phyloP scores from a whole-genome alignment of 1,140 invertebrate genomes.

The Cardiocondyla obscurior region DNA sequence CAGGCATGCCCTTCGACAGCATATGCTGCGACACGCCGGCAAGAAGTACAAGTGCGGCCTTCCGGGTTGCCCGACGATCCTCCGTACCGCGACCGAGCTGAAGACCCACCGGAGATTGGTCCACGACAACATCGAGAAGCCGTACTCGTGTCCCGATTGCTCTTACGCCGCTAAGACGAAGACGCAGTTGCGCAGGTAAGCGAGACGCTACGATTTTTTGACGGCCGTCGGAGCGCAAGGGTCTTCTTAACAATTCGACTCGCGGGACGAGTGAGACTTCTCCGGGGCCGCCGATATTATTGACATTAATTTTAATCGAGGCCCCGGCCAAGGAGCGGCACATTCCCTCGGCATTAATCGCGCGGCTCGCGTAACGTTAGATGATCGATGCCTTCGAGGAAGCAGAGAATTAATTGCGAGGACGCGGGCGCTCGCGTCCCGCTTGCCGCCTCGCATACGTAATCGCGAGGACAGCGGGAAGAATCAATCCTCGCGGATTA shows the following conservation, averaged over 20 bases:
- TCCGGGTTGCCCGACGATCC: slow-evolving; percentile 84
- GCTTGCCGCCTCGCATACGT: slow-evolving; percentile 47
- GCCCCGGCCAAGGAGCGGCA: slow-evolving; percentile 68
- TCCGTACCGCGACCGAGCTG: slow-evolving; percentile 85
- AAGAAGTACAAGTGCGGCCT: slow-evolving; percentile 86
- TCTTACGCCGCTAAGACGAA: slow-evolving; percentile 87
- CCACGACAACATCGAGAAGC: slow-evolving; percentile 81
- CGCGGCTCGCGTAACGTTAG: slow-evolving; percentile 66
- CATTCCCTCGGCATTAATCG: slow-evolving; percentile 75
- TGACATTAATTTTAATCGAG: slow-evolving; percentile 78
- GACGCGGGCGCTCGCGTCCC: slow-evolving; percentile 59
- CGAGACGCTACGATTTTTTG: background rate
- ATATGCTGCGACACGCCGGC: slow-evolving; percentile 86
- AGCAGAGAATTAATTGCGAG: slow-evolving; percentile 79
- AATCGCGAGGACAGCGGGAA: slow-evolving; percentile 36
- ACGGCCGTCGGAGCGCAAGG: background rate
- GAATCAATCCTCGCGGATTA: slow-evolving; percentile 61
- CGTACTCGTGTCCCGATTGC: slow-evolving; percentile 87
- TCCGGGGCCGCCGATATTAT: slow-evolving; percentile 60
- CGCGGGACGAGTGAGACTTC: too few species aligned
- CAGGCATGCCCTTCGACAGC: slow-evolving; percentile 85
- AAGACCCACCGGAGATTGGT: slow-evolving; percentile 80
- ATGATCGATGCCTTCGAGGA: slow-evolving; percentile 80
- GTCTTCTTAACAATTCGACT: slow-evolving; percentile 39
- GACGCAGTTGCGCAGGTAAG: slow-evolving; percentile 86